Percentiles rank a stretch among this genome's conserved stretches.
phyloP scores from a whole-genome alignment of 37 sponge, comb jelly and placozoan species.

The Corticium candelabrum region DNA sequence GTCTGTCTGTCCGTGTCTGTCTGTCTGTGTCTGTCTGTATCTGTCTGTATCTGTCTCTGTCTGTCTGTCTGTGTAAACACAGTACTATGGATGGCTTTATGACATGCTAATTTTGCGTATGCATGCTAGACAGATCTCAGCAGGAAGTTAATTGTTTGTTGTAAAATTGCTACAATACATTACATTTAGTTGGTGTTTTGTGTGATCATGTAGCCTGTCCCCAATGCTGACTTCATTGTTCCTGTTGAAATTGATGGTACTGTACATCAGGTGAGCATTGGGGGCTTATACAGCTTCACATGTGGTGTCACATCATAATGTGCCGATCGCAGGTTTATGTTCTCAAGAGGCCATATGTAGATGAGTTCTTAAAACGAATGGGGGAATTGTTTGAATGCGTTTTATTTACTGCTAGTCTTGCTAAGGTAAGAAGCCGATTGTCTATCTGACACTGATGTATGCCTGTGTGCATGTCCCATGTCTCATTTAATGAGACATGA shows the following conservation, averaged over 20 bases:
- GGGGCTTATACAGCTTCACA: background rate
- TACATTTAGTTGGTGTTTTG: background rate
- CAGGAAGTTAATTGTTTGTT: no score
- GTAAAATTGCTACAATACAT: no score
- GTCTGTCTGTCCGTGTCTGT: no score
- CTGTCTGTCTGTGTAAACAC: no score
- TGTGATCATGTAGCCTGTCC: conserved; percentile 62
- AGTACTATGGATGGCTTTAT: no score
- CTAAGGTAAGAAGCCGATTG: conserved; percentile 56
- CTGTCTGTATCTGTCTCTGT: no score
- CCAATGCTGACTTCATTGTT: conserved; percentile 92
- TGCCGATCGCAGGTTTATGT: conserved; percentile 67
- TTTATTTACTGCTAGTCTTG: conserved; percentile 91
- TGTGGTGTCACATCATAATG: background rate
- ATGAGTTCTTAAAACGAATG: conserved; percentile 89
- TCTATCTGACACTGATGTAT: background rate
- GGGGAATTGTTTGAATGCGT: conserved; percentile 97
- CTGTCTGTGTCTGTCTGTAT: no score
- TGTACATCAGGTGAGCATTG: conserved; percentile 60
- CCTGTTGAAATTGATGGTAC: conserved; percentile 89
- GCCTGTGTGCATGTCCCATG: background rate
- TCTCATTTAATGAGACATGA: background rate
- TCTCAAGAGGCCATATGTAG: conserved; percentile 91
- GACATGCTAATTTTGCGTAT: no score
- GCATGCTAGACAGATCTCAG: no score